Evolutionary conservation across 2,888 invertebrate species (phyloP), one percentile per base, ranked within the genome.

Genomic region (Drosophila colorata): DNA sequence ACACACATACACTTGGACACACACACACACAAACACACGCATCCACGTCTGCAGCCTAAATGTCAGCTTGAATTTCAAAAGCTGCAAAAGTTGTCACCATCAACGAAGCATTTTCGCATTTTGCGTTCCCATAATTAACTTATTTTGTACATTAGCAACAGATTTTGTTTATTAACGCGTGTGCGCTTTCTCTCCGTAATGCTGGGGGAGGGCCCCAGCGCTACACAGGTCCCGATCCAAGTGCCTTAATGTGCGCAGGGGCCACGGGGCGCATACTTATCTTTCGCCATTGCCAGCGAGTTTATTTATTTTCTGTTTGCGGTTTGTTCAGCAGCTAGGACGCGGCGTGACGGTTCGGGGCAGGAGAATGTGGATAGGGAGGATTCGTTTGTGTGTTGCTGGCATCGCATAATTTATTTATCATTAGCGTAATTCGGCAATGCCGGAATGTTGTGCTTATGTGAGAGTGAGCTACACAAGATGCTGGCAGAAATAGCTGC

Each of bases 61-160:
- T 58, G 68, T 56, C 57, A 74, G 61, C 69, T 69, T 58, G 33
- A 74, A 66, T 74, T 69, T 78, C 49, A 56, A 69, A 69, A 69
- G 71, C 71, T 74, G 72, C 66, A 74, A 71, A 85, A 73, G 76
- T 78, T 85, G 79, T 73, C 79, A 61, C 64, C 81, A 72, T 64
- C 69, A 69, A 31, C 46, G 35, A 20, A 41, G 52, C 52, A 51
- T 60, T 70, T 69, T 60, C 78, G 56, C 80, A 87, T 81, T 87
- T 78, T 53, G 67, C 56, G 55, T 69, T 58, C 41, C 64, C 86
- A 85, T 82, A 83, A 83, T 83, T 83, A 83, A 85, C 86, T 83
- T 87, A 83, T 85, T 76, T 80, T 80, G 78, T 87, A 82, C 88
- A 87, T 84, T 87, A 84, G 88, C 86, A 82, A 86, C 88, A 84